Base-by-base conservation (phyloP, 2,113 vertebrate species). In the Glareola pratincola region DNA sequence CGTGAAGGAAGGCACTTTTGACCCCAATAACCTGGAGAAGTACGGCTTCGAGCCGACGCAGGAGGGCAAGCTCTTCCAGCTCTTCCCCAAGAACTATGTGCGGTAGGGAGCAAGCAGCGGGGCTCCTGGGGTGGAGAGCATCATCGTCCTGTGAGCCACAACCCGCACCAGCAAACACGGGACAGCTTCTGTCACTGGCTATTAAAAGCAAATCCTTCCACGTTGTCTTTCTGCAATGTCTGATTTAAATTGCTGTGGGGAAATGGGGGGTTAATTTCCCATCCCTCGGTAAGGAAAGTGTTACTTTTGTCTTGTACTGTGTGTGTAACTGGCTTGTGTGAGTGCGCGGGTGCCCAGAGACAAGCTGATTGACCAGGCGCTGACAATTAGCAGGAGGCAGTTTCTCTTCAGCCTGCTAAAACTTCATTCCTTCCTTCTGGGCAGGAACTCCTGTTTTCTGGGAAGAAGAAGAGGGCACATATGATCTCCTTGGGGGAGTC, bases 41-140 rank as follows among this genome's bases (percentile, higher is more conserved):
- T 99, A 99, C 14, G 99, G 99, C 78, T 99, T 99, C 60, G 98
- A 99, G 80, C 98, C 98, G 29, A 98, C 97, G 2, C 99, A 99
- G 96, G 98, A 99, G 5, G 98, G 98, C 34, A 99, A 99, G 90
- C 98, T 99, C 57, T 99, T 99, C 96, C 98, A 98, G 95, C 97
- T 99, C 41, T 99, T 98, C 95, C 99, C 99, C 67, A 99, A 99
- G 96, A 99, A 99, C 97, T 99, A 98, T 59, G 97, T 98, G 74
- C 98, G 98, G 63, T 99, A 98, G 97, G 47, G 34, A 60, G 67
- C 6, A 3, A 39, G 29, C 47, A 1, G 41, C 8, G 16, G 26
- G 22, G 32, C 18, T 7, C 20, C 56, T 1, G 9, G 17, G 7
- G 14, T 39, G 53, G 13, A 22, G 73, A 29, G 11, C 60, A 10